A percentile compares a stretch with the other conserved stretches of the same genome.
Evolutionary conservation across 1,140 invertebrate genomes (phyloP).

Genomic region (Panulirus ornatus): DNA sequence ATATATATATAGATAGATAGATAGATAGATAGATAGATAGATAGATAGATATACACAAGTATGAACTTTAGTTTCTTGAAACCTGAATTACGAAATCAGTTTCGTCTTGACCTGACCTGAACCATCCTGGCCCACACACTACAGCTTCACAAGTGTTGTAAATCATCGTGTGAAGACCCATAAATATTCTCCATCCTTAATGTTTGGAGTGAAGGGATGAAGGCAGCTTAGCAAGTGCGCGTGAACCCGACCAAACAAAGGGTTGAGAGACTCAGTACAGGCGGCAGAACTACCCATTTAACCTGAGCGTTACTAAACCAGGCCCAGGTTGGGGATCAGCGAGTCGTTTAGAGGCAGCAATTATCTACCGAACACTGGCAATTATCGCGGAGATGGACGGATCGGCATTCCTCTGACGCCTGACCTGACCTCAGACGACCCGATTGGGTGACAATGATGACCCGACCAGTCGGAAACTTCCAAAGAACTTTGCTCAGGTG

Average conservation of each 20-base stretch:
- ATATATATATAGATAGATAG: no score
- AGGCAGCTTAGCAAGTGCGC: neutral
- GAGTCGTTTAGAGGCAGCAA: constrained; percentile 37
- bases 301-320: no score
- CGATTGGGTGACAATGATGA: constrained; percentile 18
- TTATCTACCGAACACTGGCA: constrained; percentile 44
- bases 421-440: constrained; percentile 40
- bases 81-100: no score
- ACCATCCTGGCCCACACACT: no score
- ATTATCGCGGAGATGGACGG: constrained; percentile 26
- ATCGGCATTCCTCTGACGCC: constrained; percentile 27
- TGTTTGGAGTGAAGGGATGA: no score
- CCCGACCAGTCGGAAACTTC: neutral
- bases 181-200: no score
- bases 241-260: neutral
- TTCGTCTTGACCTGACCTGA: no score
- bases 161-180: no score
- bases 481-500: neutral
- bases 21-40: no score
- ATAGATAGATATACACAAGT: no score
- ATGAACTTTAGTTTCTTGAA: no score
- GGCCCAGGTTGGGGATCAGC: neutral
- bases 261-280: neutral
- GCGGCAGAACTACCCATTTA: neutral
- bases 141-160: no score